These are phyloP conservation scores for Taeniopygia guttata DNA, from an alignment of 2,797 vertebrate species.

Conservation along the genomic window DNA sequence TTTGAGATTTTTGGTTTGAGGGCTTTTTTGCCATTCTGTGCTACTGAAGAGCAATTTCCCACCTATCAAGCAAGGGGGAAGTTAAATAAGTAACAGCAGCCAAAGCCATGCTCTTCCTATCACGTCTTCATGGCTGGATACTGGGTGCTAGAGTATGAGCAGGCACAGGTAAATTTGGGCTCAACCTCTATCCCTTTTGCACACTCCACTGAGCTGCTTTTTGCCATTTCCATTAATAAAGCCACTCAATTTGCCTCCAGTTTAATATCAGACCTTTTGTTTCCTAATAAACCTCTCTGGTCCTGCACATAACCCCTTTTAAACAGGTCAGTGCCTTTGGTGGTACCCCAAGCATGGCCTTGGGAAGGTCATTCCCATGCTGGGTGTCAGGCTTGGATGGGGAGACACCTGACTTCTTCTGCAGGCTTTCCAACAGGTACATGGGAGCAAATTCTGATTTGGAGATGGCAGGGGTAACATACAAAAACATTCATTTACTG, in stretches of 20 bases:
- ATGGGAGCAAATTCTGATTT: slow-evolving; percentile 25
- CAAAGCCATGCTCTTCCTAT: not conserved
- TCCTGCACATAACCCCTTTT: not conserved
- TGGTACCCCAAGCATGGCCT: not conserved
- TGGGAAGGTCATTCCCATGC: not conserved
- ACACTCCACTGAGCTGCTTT: not conserved
- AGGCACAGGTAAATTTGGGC: not conserved
- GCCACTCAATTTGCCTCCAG: not conserved
- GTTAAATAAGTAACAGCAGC: not conserved
- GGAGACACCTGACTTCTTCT: not conserved
- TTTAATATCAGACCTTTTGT: not conserved
- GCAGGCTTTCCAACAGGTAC: slow-evolving; percentile 11
- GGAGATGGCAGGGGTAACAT: slow-evolving; percentile 44
- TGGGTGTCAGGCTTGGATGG: not conserved
- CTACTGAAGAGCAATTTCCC: not conserved
- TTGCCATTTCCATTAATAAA: not conserved
- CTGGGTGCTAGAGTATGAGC: not conserved
- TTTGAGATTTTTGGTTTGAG: not conserved
- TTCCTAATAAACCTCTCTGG: not conserved
- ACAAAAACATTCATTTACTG: slow-evolving; percentile 56
- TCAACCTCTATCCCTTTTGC: not conserved
- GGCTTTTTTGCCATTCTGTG: not conserved
- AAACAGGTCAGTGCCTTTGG: not conserved
- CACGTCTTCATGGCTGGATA: not conserved
- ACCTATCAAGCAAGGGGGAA: not conserved